Evolutionary conservation across 1,140 invertebrate genomes (phyloP).

Genomic region (Papilio glaucus): DNA sequence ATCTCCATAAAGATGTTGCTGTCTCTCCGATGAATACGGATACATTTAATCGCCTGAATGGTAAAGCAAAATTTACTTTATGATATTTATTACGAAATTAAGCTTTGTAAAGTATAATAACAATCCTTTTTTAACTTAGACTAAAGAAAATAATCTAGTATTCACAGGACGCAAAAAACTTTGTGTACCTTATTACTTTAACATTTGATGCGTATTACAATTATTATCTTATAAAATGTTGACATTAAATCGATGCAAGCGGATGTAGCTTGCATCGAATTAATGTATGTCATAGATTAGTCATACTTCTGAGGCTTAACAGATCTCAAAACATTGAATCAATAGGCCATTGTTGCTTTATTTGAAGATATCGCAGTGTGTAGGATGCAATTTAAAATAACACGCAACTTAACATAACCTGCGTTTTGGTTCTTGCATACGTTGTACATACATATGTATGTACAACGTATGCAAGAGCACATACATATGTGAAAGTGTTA

Average conservation of each 20-base stretch:
- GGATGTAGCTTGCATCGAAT: background rate
- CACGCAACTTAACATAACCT: background rate
- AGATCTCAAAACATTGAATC: conserved; percentile 21
- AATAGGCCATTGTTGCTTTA: conserved; percentile 25
- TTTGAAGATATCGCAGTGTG: conserved; percentile 1
- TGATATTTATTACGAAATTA: no score
- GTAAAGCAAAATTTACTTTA: no score
- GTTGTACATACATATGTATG: background rate
- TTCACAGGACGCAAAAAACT: no score
- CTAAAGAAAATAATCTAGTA: no score
- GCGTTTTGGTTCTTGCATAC: background rate
- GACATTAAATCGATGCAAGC: no score
- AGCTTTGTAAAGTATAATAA: no score
- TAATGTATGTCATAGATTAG: background rate
- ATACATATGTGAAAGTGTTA: no score
- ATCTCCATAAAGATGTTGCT: no score
- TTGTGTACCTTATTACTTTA: background rate
- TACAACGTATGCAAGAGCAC: background rate
- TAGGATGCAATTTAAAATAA: background rate
- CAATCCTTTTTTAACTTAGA: no score
- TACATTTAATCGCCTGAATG: no score
- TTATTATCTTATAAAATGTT: background rate
- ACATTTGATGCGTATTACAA: background rate
- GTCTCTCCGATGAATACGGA: no score
- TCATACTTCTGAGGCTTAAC: background rate